phyloP scores from a whole-genome alignment of 2,113 vertebrate genomes.

The Forbesichthys papilliferus region DNA sequence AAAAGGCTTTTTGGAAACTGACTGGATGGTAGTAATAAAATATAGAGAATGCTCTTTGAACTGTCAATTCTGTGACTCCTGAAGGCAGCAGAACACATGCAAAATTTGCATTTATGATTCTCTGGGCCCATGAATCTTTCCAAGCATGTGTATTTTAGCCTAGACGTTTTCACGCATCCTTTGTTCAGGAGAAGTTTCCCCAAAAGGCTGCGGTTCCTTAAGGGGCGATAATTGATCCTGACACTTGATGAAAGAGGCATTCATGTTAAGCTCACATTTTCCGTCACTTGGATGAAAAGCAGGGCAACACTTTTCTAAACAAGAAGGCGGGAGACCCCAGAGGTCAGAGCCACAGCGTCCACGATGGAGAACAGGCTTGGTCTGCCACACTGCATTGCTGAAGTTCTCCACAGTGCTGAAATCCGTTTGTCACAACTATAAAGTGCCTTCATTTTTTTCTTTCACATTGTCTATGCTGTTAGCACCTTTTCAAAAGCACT shows the following conservation, averaged over 20 bases:
- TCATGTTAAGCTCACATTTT: slow-evolving; percentile 74
- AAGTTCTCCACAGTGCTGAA: slow-evolving; percentile 8
- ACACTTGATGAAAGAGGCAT: slow-evolving; percentile 79
- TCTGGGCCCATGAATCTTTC: slow-evolving; percentile 56
- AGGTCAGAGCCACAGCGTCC: slow-evolving; percentile 33
- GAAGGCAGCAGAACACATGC: slow-evolving; percentile 42
- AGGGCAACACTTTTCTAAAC: slow-evolving; percentile 75
- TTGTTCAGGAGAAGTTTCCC: slow-evolving; percentile 38
- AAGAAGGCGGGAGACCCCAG: slow-evolving; percentile 59
- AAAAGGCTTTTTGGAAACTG: slow-evolving; percentile 47
- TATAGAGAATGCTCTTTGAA: slow-evolving; percentile 54
- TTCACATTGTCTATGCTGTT: not conserved
- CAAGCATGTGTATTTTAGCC: slow-evolving; percentile 59
- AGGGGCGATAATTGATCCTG: slow-evolving; percentile 69
- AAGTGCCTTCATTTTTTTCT: too few species aligned
- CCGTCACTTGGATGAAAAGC: slow-evolving; percentile 66
- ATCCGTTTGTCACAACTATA: not conserved
- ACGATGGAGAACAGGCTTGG: slow-evolving; percentile 49
- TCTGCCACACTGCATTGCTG: slow-evolving; percentile 39
- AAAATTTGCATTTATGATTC: slow-evolving; percentile 57
- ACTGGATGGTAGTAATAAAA: slow-evolving; percentile 45
- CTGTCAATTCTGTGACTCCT: slow-evolving; percentile 48
- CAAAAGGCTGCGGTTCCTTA: slow-evolving; percentile 58
- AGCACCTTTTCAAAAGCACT: too few species aligned
- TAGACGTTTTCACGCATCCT: slow-evolving; percentile 55